Evolutionary conservation across 2,797 vertebrate species (phyloP), one percentile per base, ranked within the genome.

Genomic region (Phylloscopus collybita): DNA sequence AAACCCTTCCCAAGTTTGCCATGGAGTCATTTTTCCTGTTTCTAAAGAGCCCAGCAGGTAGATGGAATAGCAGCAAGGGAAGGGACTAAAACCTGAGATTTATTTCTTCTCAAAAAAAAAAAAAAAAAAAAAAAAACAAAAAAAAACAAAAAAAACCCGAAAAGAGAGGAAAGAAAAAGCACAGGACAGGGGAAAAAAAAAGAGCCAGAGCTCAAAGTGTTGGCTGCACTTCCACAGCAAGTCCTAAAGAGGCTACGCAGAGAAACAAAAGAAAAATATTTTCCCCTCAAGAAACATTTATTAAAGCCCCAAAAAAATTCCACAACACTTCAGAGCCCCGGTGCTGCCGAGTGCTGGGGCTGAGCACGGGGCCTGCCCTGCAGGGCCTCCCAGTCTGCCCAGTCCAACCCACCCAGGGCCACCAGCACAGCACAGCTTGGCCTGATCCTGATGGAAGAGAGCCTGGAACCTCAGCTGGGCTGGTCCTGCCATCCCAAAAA

Each of bases 261-360:
- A 88, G 89, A 96, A 95, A 96, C 92, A 95, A 93, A 96, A 96
- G 80, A 84, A 88, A 93, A 90, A 91, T 88, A 92, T 70, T 94
- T 96, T 86, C 84, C 94, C 88, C 94, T 67, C 27, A 90, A 95
- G 95, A 84, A 96, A 81, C 74, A 45, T 96, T 90, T 94, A 90
- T 94, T 88, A 95, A 94, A 95, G 90, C 59, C 86, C 53, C 67
- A 40, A 50, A 40, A 50, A 90, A 61, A 64, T 89, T 90, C 88
- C 89, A 13, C 25, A 73, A 72, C 83, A 62, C 72, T 89, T 86
- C 34, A 83, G 85, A 91, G 88, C 70, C 50, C 40, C 8, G 8
- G 40, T 69, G 83, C 60, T 83, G 86, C 70, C 66, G 80, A 67
- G 71, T 0, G 1, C 49, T 4, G 38, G 38, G 36, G 86, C 67